Evolutionary conservation across 2,113 vertebrate species (phyloP).

Genomic region (Prietella phreatophila): DNA sequence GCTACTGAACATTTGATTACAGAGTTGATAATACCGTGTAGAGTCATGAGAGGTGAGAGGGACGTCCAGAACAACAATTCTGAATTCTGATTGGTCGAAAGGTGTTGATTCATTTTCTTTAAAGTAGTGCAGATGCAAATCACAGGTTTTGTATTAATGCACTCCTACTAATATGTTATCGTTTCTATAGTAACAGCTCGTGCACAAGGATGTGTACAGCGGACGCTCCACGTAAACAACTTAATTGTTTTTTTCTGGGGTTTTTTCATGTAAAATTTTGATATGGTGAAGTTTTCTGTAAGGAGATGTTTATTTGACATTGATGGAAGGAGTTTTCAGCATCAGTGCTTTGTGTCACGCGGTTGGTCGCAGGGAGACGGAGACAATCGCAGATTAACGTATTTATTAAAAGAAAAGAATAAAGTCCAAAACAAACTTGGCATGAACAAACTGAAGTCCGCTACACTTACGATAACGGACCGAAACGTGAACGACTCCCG

Average conservation of each 20-base stretch:
- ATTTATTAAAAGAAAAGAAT: too few species aligned
- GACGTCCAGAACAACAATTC: background rate
- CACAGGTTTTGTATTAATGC: background rate
- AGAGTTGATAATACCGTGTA: slow-evolving; percentile 13
- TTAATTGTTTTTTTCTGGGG: background rate
- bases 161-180: background rate
- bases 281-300: background rate
- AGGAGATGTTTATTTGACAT: background rate
- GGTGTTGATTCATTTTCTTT: background rate
- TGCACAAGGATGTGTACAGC: background rate
- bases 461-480: too few species aligned
- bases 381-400: too few species aligned
- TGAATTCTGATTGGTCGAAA: slow-evolving; percentile 4
- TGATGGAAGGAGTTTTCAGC: background rate
- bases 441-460: too few species aligned
- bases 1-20: slow-evolving; percentile 36
- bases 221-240: background rate
- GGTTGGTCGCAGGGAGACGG: too few species aligned
- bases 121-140: background rate
- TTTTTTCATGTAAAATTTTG: background rate
- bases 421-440: too few species aligned
- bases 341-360: background rate
- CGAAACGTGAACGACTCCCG: too few species aligned
- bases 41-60: background rate
- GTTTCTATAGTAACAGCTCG: background rate